phyloP scores from a whole-genome alignment of 2,113 vertebrate species.

The Ellobius talpinus region DNA sequence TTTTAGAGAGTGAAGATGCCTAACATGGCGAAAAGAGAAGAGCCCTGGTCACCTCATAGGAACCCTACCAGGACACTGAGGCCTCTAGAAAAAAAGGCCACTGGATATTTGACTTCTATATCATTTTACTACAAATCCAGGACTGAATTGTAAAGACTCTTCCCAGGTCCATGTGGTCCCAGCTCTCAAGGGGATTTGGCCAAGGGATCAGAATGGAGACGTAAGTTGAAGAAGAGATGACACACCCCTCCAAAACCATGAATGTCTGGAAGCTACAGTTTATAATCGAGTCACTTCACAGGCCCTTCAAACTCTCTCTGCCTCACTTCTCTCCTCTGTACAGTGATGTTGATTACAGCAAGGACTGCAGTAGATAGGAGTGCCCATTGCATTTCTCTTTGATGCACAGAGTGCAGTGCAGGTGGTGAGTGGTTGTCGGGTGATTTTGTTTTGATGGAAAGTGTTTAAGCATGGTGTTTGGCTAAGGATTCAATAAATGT shows the following conservation, averaged over 20 bases:
- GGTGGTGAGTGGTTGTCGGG: neutral
- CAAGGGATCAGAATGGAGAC: neutral
- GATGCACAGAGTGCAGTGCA: neutral
- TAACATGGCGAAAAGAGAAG: neutral
- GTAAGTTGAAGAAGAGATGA: neutral
- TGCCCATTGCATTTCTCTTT: neutral
- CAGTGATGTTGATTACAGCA: neutral
- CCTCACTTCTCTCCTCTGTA: neutral
- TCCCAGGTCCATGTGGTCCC: neutral
- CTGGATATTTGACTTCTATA: neutral
- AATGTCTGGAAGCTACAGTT: neutral
- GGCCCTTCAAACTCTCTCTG: neutral
- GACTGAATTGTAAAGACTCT: neutral
- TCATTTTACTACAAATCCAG: neutral
- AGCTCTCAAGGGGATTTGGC: neutral
- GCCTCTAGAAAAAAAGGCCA: no score
- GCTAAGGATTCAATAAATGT: neutral
- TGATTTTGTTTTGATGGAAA: neutral
- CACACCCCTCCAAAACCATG: neutral
- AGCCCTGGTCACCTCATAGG: neutral
- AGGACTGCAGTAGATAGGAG: neutral
- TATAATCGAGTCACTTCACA: neutral
- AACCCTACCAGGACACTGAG: neutral
- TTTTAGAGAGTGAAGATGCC: neutral
- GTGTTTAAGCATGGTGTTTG: neutral